Base-by-base conservation (phyloP, 2,888 invertebrate species). In the Amblyteles armatorius region DNA sequence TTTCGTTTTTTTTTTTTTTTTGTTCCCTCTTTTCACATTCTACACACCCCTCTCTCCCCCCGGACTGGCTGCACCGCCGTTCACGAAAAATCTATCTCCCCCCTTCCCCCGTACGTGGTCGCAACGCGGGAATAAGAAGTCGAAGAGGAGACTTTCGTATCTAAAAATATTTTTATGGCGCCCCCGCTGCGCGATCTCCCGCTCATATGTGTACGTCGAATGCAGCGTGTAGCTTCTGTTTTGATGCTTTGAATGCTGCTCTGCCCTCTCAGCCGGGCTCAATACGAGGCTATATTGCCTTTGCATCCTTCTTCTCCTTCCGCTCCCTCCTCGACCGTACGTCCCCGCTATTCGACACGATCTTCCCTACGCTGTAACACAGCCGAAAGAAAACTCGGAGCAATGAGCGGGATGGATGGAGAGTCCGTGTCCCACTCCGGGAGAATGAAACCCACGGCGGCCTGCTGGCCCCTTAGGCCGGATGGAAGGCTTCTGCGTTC, bases 101-200 rank as follows among this genome's bases (percentile, higher is more conserved):
- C 55, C 77, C 72, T 67, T 44, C 74, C 60, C 29, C 19, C 36
- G 48, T 83, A 48, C 65, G 60, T 19, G 65, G 76, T 82, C 79
- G 81, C 65, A 83, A 68, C 72, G 71, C 74, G 77, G 69, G 69
- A 71, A 72, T 63, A 60, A 73, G 77, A 86, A 84, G 86, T 80
- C 78, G 83, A 84, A 86, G 86, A 87, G 85, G 87, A 86, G 87
- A 86, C 86, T 88, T 86, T 88, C 87, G 89, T 87, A 89, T 93
- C 93, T 93, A 94, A 94, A 94, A 93, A 94, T 94, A 94, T 93
- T 93, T 94, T 93, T 93, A 93, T 92, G 93, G 91, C 90, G 92
- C 93, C 91, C 93, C 93, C 92, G 93, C 93, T 93, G 93, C 89
- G 93, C 92, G 91, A 87, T 90, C 83, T 87, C 83, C 57, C 73